Evolutionary conservation across 2,113 vertebrate genomes (phyloP).

Genomic region (Climacteris rufus): DNA sequence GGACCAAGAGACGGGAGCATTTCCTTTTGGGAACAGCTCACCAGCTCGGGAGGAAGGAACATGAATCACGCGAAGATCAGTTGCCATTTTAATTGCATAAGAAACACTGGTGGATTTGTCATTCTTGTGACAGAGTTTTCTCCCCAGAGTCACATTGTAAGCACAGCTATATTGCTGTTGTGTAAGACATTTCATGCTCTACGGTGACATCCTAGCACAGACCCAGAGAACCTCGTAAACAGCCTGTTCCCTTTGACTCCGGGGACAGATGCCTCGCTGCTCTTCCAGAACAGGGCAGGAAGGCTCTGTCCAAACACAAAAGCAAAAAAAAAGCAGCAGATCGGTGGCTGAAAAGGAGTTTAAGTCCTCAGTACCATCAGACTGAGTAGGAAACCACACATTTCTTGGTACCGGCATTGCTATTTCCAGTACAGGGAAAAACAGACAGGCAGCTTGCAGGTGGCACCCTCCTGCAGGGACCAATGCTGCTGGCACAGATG

Average conservation of each 20-base stretch:
- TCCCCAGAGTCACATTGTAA: neutral
- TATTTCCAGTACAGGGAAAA: neutral
- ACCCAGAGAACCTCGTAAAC: neutral
- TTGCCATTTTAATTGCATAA: conserved; percentile 29
- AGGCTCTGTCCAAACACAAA: neutral
- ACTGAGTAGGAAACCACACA: neutral
- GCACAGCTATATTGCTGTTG: neutral
- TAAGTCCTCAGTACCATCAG: neutral
- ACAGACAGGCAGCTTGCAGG: neutral
- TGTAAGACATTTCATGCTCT: neutral
- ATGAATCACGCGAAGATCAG: neutral
- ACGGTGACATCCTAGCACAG: neutral
- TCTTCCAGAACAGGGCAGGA: neutral
- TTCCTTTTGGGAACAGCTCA: conserved; percentile 1
- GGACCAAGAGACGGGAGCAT: neutral
- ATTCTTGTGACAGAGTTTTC: neutral
- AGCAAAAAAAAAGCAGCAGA: neutral
- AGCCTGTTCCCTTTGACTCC: neutral
- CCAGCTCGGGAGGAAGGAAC: neutral
- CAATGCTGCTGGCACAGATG: neutral
- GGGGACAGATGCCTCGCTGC: neutral
- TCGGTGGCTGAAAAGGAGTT: neutral
- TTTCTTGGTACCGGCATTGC: neutral
- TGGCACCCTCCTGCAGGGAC: neutral
- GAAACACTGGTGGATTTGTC: conserved; percentile 4